A percentile compares a stretch with the other conserved stretches of the same genome.
Conservation (phyloP, 2,113 vertebrate species). For the Pseudorectes ferrugineus region DNA sequence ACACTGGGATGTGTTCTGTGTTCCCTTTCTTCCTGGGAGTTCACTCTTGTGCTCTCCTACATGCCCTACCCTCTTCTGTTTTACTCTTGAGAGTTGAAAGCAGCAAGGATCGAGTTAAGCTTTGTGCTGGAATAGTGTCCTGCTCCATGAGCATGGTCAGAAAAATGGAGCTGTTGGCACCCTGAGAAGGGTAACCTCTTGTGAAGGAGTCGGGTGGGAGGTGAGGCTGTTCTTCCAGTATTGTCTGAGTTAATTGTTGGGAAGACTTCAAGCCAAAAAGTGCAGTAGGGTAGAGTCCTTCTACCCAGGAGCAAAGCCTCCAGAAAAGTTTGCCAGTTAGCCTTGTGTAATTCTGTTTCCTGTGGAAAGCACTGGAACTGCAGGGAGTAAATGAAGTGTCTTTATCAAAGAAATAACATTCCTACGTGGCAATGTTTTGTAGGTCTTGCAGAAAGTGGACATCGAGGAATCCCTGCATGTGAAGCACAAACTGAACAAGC, state of each 20-base stretch:
- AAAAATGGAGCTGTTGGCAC: not conserved
- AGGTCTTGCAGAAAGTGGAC: conserved; percentile 90
- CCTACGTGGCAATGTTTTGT: not conserved
- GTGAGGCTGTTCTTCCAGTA: not conserved
- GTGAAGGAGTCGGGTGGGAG: not conserved
- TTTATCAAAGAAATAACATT: not conserved
- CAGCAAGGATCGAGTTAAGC: not conserved
- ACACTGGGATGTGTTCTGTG: not conserved
- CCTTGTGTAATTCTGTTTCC: not conserved
- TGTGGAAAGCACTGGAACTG: not conserved
- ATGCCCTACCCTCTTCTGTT: not conserved
- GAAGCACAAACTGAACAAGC: conserved; percentile 64
- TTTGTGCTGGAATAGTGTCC: not conserved
- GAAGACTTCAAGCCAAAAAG: not conserved
- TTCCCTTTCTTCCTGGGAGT: not conserved
- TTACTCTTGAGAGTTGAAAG: not conserved
- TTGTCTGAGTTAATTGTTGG: not conserved
- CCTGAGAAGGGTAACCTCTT: not conserved
- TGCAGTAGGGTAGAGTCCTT: not conserved
- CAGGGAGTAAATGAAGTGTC: not conserved
- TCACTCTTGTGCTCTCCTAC: not conserved
- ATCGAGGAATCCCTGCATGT: conserved; percentile 81
- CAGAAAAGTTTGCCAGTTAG: not conserved
- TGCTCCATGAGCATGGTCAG: not conserved
- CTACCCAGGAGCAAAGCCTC: not conserved